These are phyloP conservation scores for Pangasius macronema DNA, from an alignment of 2,797 vertebrate species.

Conservation along the genomic window DNA sequence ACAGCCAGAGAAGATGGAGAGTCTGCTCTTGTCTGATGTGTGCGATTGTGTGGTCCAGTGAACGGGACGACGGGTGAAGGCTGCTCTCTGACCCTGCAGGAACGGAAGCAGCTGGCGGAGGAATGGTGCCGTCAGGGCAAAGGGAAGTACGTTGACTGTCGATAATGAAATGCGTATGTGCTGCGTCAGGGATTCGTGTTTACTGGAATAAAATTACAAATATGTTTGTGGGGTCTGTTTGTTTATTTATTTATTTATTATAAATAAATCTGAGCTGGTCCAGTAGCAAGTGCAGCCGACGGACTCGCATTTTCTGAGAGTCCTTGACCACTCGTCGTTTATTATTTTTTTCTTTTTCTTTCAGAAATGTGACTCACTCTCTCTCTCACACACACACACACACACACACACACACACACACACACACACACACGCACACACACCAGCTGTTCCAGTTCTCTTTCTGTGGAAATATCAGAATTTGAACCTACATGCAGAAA, in stretches of 20 bases:
- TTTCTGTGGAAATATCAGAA: neutral
- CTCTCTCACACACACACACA: neutral
- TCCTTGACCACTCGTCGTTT: too few relatives aligned
- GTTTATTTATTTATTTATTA: conserved; percentile 1
- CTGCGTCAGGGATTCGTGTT: neutral
- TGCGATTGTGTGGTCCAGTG: conserved; percentile 65
- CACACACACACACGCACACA: neutral
- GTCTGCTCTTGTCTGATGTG: neutral
- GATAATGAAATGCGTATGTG: neutral
- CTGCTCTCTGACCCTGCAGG: conserved; percentile 81
- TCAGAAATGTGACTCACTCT: neutral
- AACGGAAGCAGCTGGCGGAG: conserved; percentile 84
- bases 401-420: neutral
- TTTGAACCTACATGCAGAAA: neutral
- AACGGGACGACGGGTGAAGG: conserved; percentile 96
- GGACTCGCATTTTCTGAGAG: too few relatives aligned
- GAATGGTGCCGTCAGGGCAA: conserved; percentile 86
- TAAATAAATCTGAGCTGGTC: too few relatives aligned
- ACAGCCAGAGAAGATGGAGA: neutral
- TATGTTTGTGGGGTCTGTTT: neutral
- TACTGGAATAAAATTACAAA: neutral
- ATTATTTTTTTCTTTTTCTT: neutral
- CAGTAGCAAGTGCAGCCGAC: too few relatives aligned
- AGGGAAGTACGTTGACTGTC: conserved; percentile 79
- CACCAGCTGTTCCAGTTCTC: neutral